Conservation (phyloP, 2,113 vertebrate species). For the Rhea pennata region DNA sequence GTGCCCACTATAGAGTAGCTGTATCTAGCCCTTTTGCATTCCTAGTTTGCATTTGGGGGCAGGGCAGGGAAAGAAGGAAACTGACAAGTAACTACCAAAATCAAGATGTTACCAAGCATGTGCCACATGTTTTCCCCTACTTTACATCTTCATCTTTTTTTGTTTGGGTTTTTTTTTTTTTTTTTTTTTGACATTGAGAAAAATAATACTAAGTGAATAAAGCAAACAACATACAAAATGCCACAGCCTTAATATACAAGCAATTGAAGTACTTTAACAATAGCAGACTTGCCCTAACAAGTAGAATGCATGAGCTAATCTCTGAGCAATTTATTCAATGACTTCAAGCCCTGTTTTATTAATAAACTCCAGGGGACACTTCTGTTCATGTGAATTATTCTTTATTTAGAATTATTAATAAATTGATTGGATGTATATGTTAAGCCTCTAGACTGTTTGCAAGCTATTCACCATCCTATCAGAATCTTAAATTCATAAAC, state of each 20-base stretch:
- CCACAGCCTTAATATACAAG: neutral
- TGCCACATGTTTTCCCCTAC: neutral
- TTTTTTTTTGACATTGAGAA: neutral
- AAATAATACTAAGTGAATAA: neutral
- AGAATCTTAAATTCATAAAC: constrained; percentile 9
- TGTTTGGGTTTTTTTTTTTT: neutral
- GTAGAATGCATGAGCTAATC: neutral
- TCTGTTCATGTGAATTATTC: constrained; percentile 41
- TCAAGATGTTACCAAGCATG: neutral
- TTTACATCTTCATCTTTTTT: neutral
- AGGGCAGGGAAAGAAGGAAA: neutral
- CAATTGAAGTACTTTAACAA: neutral
- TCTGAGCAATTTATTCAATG: neutral
- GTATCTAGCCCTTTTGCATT: neutral
- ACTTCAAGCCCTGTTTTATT: neutral
- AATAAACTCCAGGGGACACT: constrained; percentile 1
- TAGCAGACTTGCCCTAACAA: constrained; percentile 2
- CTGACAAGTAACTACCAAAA: neutral
- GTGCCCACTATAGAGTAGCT: neutral
- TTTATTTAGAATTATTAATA: constrained; percentile 34
- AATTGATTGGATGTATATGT: neutral
- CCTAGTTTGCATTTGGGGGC: neutral
- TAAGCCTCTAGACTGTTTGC: neutral
- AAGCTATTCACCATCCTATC: neutral
- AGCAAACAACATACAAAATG: neutral